Conservation (phyloP, 2,888 invertebrate species). For the Mesorhabditis belari region DNA sequence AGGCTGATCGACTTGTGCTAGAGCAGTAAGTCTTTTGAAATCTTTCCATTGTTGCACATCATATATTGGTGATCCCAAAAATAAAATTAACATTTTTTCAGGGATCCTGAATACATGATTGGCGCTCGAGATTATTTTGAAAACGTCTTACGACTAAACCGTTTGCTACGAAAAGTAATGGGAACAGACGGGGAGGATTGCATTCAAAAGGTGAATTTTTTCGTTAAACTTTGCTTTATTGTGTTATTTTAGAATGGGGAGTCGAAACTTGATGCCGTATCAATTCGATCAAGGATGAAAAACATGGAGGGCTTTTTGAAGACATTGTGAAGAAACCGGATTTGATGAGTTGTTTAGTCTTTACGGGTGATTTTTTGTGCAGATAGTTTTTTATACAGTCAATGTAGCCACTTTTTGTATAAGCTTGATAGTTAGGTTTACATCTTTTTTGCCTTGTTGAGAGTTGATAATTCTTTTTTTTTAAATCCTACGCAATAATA, state of each 20-base stretch:
- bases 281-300: neutral
- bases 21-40: slow-evolving; percentile 10
- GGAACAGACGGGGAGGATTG: neutral
- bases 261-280: neutral
- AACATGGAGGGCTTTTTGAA: neutral
- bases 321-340: neutral
- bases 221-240: neutral
- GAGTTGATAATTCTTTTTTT: no score
- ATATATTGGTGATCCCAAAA: no score
- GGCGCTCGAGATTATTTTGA: slow-evolving; percentile 31
- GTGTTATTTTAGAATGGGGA: neutral
- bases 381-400: no score
- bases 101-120: slow-evolving; percentile 25
- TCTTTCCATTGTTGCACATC: no score
- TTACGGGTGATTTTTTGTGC: no score
- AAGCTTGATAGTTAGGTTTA: no score
- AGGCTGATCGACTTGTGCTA: slow-evolving; percentile 18
- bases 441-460: no score
- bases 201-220: neutral
- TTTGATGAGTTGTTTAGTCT: no score
- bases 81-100: slow-evolving; percentile 7
- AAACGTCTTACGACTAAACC: slow-evolving; percentile 26
- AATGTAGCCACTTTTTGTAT: no score
- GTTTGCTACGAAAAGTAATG: slow-evolving; percentile 18
- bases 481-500: no score